Evolutionary conservation across 2,888 invertebrate genomes (phyloP), one percentile per base, ranked within the genome.

Genomic region (Nephrocerus scutellatus): DNA sequence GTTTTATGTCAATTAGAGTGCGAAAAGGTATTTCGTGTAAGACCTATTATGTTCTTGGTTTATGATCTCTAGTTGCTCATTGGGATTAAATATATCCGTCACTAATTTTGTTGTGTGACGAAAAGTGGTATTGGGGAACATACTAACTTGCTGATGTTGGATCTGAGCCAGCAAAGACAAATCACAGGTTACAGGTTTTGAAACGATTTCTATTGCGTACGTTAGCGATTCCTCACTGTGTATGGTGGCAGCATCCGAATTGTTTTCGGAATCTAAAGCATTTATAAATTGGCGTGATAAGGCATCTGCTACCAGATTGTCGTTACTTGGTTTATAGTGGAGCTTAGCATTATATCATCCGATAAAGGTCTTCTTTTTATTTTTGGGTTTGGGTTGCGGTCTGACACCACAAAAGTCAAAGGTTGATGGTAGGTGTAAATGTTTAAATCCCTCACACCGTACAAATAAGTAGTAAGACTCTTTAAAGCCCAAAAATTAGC

Each of bases 31-130:
- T 13, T n/a, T 7, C 28, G n/a, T n/a, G n/a, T 32, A 32, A 32
- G 38, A 25, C 20, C 38, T 32, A 15, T 38, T 38, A 28, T 38
- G 38, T 15, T 28, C 18, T 5, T 19, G 25, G 6, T 22, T 30
- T 12, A 31, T 31, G 12, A 37, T 37, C 20, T 37, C 37, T 14
- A 18, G 20, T 15, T 32, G 20, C 15, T 38, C 19, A 5, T 22
- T 33, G 21, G 24, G 23, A 24, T 33, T 18, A 33, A 23, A 24
- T 15, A 16, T 16, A 12, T 33, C 25, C n/a, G n/a, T n/a, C n/a
- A n/a, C n/a, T n/a, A n/a, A n/a, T n/a, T n/a, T n/a, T 24, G 24
- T 31, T 23, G 37, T 37, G 12, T 37, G 19, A 30, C 37, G 30
- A 15, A 37, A 37, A 18, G 24, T 37, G 15, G 18, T 24, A 20